These are phyloP conservation scores for rat (Rattus norvegicus) DNA, from an alignment of 2,113 vertebrate genomes.

Conservation along the genomic window DNA sequence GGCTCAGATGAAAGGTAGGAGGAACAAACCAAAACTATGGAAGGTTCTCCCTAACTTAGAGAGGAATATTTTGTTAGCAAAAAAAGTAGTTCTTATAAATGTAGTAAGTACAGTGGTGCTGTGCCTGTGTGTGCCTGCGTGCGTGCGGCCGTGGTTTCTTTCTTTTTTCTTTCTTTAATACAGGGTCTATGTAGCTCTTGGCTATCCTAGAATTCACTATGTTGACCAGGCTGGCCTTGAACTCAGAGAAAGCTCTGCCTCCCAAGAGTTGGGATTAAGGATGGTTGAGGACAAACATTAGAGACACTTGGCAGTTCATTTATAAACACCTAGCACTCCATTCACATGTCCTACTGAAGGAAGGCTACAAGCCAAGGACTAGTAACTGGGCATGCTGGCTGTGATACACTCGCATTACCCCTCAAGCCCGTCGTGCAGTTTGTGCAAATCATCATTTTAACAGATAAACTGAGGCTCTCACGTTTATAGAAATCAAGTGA, in stretches of 20 bases:
- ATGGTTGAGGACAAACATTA: background rate
- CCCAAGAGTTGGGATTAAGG: background rate
- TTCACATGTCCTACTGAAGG: background rate
- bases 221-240: background rate
- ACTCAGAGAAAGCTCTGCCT: background rate
- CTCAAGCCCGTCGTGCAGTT: background rate
- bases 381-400: background rate
- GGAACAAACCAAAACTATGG: background rate
- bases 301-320: background rate
- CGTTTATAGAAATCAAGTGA: background rate
- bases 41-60: background rate
- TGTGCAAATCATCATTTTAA: background rate
- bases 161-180: background rate
- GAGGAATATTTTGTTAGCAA: background rate
- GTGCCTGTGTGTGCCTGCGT: background rate
- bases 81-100: slow-evolving; percentile 1
- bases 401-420: background rate
- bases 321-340: background rate
- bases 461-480: background rate
- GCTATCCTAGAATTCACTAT: background rate
- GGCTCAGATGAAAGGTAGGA: background rate
- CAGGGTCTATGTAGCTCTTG: background rate
- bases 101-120: background rate
- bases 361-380: background rate
- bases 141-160: background rate